Evolutionary conservation across 2,888 invertebrate species (phyloP).

Genomic region (Empis livida): DNA sequence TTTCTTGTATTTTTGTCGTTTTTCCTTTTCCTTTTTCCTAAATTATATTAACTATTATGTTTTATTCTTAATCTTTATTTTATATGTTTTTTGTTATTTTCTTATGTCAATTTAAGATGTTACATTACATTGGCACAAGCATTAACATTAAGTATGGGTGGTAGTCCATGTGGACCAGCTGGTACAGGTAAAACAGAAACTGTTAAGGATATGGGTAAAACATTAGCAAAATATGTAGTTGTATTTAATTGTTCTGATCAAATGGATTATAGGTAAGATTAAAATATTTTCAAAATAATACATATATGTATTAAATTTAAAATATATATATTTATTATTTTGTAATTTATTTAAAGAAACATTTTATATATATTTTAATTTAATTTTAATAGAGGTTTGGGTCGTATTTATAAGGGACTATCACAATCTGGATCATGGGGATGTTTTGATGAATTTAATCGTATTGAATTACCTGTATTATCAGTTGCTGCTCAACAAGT

Average conservation of each 20-base stretch:
- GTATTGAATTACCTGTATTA: constrained; percentile 84
- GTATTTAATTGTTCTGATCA: constrained; percentile 98
- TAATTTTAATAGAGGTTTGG: constrained; percentile 66
- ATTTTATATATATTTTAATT: constrained; percentile 1
- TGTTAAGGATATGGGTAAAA: constrained; percentile 96
- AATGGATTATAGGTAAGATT: constrained; percentile 73
- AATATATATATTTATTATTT: too few relatives aligned
- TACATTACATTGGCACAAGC: constrained; percentile 96
- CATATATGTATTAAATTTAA: constrained; percentile 9
- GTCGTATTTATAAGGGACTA: constrained; percentile 89
- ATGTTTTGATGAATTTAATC: constrained; percentile 95
- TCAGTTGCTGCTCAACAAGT: constrained; percentile 96
- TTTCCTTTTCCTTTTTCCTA: too few relatives aligned
- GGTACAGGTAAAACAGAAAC: constrained; percentile 99
- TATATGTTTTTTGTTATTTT: too few relatives aligned
- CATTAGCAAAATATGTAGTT: constrained; percentile 90
- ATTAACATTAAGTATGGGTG: constrained; percentile 90
- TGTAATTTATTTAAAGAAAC: constrained; percentile 9
- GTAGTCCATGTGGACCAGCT: constrained; percentile 91
- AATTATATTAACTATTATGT: too few relatives aligned
- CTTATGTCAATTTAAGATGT: constrained; percentile 50
- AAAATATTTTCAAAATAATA: constrained; percentile 6
- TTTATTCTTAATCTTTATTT: too few relatives aligned
- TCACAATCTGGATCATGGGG: constrained; percentile 97
- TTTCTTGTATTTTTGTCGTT: too few relatives aligned